Percentiles rank a stretch among this genome's conserved stretches.
These are phyloP conservation scores for Tortricodes alternella DNA, from an alignment of 2,888 invertebrate genomes.

Conservation along the genomic window DNA sequence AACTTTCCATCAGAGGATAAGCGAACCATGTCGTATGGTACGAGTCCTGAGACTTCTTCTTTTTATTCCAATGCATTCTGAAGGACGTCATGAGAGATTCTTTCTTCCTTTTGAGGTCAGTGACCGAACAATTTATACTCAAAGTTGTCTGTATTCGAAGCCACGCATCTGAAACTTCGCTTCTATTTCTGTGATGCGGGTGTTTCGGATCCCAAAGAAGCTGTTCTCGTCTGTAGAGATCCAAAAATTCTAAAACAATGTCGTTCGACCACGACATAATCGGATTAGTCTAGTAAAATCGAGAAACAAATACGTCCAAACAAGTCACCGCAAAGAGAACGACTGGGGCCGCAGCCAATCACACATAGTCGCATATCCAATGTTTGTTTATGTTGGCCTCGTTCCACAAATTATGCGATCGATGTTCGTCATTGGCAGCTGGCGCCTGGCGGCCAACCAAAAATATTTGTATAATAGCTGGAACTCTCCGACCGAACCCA, in stretches of 20 bases:
- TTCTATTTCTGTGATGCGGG: conserved; percentile 61
- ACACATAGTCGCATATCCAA: conserved; percentile 52
- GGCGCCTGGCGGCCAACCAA: conserved; percentile 57
- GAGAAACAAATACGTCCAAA: conserved; percentile 36
- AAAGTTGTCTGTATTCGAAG: conserved; percentile 60
- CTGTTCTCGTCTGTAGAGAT: conserved; percentile 63
- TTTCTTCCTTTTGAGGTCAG: conserved; percentile 72
- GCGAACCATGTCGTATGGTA: conserved; percentile 72
- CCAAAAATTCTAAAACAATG: conserved; percentile 64
- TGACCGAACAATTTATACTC: conserved; percentile 55
- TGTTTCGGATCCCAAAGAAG: conserved; percentile 72
- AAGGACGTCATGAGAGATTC: conserved; percentile 75
- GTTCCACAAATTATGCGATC: conserved; percentile 57
- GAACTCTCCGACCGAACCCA: neutral
- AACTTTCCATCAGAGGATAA: conserved; percentile 68
- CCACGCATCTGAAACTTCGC: conserved; percentile 66
- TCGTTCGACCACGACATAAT: conserved; percentile 67
- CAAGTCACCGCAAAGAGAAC: conserved; percentile 38
- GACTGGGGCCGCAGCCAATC: conserved; percentile 53
- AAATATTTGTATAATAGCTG: conserved; percentile 35
- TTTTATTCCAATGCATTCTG: conserved; percentile 61
- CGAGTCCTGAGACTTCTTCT: conserved; percentile 48
- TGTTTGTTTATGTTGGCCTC: conserved; percentile 65
- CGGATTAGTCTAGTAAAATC: neutral
- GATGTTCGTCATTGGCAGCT: conserved; percentile 55